phyloP scores from a whole-genome alignment of 2,797 vertebrate species.

The Enteromius fasciolatus region DNA sequence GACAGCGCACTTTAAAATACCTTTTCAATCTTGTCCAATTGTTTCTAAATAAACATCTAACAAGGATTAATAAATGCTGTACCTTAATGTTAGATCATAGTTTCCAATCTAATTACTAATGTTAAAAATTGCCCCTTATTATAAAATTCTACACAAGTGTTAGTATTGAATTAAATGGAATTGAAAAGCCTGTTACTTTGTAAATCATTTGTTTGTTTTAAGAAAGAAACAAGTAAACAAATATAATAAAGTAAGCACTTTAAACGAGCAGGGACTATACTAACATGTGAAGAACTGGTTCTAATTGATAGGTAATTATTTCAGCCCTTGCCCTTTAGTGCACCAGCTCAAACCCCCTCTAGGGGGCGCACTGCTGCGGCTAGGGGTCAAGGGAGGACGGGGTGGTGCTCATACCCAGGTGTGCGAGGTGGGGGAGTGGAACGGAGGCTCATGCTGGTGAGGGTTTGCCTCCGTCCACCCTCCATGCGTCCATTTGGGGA shows the following conservation, averaged over 20 bases:
- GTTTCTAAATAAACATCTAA: neutral
- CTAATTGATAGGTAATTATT: slow-evolving; percentile 29
- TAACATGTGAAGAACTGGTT: slow-evolving; percentile 46
- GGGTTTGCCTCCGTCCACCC: slow-evolving; percentile 80
- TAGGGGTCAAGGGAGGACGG: slow-evolving; percentile 62
- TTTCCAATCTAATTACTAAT: slow-evolving; percentile 7
- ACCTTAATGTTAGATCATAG: neutral
- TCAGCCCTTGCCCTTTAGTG: slow-evolving; percentile 46
- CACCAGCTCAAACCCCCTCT: slow-evolving; percentile 63
- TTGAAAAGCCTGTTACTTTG: neutral
- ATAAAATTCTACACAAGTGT: neutral
- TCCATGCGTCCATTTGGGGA: slow-evolving; percentile 72
- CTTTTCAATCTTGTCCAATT: neutral
- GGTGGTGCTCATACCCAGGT: slow-evolving; percentile 86
- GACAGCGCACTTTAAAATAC: neutral
- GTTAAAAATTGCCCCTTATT: neutral
- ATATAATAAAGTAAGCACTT: slow-evolving; percentile 15
- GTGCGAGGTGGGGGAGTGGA: slow-evolving; percentile 80
- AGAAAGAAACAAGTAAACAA: slow-evolving; percentile 21
- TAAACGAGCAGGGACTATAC: neutral
- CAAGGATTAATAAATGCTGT: neutral
- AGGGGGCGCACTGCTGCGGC: slow-evolving; percentile 40
- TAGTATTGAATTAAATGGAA: neutral
- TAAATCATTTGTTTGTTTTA: slow-evolving; percentile 9
- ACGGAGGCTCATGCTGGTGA: slow-evolving; percentile 83